Evolutionary conservation across 2,888 invertebrate genomes (phyloP), one percentile per base, ranked within the genome.

Genomic region (Dasysyrphus tricinctus): DNA sequence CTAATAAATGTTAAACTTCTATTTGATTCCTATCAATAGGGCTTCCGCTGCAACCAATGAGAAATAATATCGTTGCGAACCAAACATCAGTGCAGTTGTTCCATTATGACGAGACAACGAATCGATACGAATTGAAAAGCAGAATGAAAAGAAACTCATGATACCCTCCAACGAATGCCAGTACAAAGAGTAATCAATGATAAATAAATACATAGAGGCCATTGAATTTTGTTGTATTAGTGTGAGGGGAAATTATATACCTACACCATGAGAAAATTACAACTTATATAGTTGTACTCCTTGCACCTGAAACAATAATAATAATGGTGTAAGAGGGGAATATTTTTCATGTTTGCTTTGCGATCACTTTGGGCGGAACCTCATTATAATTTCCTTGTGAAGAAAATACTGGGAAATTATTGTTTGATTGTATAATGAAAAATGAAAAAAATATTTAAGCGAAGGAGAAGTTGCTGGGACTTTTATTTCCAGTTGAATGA

Each of bases 331-430:
- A 9, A 74, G n/a, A n/a, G 81, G 86, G 78, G 82, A 72, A 82
- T 11, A 19, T 5, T 34, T 54, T 79, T 32, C 14, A 12, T 78
- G 42, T 79, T 86, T 86, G 74, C 75, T 47, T 75, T 73, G 75
- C 86, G 86, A 86, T 86, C 86, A 82, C 59, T 86, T 82, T 63
- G 73, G 86, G 86, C 86, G 82, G 82, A 65, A 78, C 86, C 67
- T 12, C 16, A 75, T n/a, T n/a, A n/a, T 65, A 70, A 63, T 65
- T 82, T 57, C 57, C 76, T 49, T 34, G 12, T 44, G 11, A n/a
- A 5, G 24, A n/a, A 54, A 82, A 86, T 86, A 86, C 54, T 67
- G 82, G 86, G 86, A 86, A 82, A 72, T 77, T 11, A 34, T 8
- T 61, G 16, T 5, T 29, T 34, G 29, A 2, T 39, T 37, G 42